Evolutionary conservation across 2,113 vertebrate species (phyloP).

Genomic region (Phylloscopus whistleri): DNA sequence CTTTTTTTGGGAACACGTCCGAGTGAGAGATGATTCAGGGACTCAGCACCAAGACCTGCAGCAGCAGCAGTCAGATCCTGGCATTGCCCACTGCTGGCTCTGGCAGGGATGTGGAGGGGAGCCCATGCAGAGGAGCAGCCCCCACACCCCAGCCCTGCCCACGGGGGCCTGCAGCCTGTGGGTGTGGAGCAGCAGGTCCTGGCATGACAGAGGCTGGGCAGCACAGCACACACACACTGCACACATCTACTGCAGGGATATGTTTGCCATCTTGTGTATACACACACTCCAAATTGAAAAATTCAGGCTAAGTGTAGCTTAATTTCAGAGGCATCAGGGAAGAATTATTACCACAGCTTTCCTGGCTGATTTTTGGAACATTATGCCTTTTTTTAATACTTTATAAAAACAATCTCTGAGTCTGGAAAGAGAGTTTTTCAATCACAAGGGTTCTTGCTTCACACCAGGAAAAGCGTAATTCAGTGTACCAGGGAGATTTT

Average conservation of each 20-base stretch:
- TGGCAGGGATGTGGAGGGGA: neutral
- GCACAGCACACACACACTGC: accelerated
- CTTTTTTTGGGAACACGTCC: accelerated
- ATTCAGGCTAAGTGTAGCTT: neutral
- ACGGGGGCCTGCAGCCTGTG: neutral
- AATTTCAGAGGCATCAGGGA: neutral
- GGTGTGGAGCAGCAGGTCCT: neutral
- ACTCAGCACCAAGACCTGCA: neutral
- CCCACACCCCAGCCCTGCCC: neutral
- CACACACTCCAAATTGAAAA: neutral
- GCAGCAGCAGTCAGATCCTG: accelerated
- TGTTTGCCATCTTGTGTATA: neutral
- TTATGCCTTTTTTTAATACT: neutral
- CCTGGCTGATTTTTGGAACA: neutral
- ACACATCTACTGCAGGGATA: too few species aligned
- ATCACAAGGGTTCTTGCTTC: neutral
- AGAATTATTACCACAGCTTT: neutral
- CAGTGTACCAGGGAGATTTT: neutral
- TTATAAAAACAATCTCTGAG: neutral
- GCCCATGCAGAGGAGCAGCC: neutral
- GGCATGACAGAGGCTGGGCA: neutral
- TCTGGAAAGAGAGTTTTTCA: neutral
- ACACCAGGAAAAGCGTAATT: neutral
- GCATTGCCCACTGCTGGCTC: neutral
- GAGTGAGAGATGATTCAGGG: neutral